A percentile compares a stretch with the other conserved stretches of the same genome.
Conservation (phyloP, 2,797 vertebrate species). For the Peromyscus attwateri region DNA sequence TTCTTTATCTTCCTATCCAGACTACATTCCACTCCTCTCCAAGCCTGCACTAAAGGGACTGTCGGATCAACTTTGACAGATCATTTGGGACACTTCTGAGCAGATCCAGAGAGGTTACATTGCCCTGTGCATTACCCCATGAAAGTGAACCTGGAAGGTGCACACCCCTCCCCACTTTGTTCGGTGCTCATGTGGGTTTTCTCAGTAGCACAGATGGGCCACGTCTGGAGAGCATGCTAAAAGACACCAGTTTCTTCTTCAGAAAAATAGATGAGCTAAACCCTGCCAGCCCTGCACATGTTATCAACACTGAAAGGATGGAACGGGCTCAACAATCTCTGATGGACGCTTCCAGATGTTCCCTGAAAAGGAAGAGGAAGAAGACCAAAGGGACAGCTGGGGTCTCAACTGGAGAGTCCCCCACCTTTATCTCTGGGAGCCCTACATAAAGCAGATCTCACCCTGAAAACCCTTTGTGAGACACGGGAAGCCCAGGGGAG, state of each 20-base stretch:
- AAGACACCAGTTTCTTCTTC: background rate
- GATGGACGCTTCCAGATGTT: slow-evolving; percentile 63
- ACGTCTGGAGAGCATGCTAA: background rate
- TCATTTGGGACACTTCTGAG: background rate
- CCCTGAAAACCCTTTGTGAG: slow-evolving; percentile 64
- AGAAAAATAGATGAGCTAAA: background rate
- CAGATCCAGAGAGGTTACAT: background rate
- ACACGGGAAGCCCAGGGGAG: slow-evolving; percentile 78
- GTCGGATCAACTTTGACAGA: background rate
- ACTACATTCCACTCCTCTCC: background rate
- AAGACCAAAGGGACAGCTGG: slow-evolving; percentile 40
- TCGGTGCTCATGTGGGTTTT: background rate
- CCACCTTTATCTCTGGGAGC: slow-evolving; percentile 75
- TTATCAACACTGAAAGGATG: background rate
- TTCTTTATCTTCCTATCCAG: background rate
- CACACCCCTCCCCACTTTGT: background rate
- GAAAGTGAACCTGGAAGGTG: background rate
- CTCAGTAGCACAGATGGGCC: background rate
- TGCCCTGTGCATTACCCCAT: background rate
- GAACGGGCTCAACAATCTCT: background rate
- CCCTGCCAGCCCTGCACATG: background rate
- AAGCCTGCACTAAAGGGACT: background rate
- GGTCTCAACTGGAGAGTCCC: slow-evolving; percentile 69
- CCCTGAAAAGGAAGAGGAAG: slow-evolving; percentile 47
- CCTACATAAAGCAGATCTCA: slow-evolving; percentile 79